Base-by-base conservation (phyloP, 1,140 invertebrate species). In the Hesperophylax magnus region DNA sequence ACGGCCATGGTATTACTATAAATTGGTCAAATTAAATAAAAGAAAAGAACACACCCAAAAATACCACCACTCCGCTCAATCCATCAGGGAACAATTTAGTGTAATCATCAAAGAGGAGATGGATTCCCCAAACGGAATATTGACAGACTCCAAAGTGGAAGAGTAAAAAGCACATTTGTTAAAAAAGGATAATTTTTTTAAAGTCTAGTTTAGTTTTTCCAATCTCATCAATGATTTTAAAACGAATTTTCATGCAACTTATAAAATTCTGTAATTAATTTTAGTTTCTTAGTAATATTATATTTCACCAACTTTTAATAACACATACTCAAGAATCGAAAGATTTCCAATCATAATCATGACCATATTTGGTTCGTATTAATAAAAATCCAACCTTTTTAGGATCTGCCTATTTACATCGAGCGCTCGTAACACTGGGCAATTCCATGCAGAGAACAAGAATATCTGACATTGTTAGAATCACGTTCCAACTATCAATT, bases 21-120 rank as follows among this genome's bases (percentile, higher is more conserved):
- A 84, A 84, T 84, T 84, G 82, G 79, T 79, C 82, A 84, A 84
- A 84, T 84, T 84, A 84, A 84, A 84, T 84, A 84, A 84, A 84
- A 81, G 82, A 84, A 47, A 84, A 81, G 79, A 81, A 76, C 53
- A 67, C 78, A 58, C 31, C 63, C 54, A 67, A 78, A 79, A 80
- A 82, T 78, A 78, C 80, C 75, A 77, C 80, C 63, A 67, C 31
- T 67, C 71, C 63, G 67, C 76, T 77, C 76, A 72, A 81, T 80
- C 76, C 76, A 80, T 79, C 78, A 60, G 78, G 69, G 79, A 71
- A 83, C 79, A 83, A 83, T 83, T 83, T 83, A 67, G 82, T 80
- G 71, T 78, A 83, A 83, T 83, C 82, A 83, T 81, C 80, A 76
- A 79, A 72, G 74, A 78, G 80, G 58, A 78, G 53, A 72, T 71